Base-by-base conservation (phyloP, 2,888 invertebrate species). In the Caenorhabditis virilis region DNA sequence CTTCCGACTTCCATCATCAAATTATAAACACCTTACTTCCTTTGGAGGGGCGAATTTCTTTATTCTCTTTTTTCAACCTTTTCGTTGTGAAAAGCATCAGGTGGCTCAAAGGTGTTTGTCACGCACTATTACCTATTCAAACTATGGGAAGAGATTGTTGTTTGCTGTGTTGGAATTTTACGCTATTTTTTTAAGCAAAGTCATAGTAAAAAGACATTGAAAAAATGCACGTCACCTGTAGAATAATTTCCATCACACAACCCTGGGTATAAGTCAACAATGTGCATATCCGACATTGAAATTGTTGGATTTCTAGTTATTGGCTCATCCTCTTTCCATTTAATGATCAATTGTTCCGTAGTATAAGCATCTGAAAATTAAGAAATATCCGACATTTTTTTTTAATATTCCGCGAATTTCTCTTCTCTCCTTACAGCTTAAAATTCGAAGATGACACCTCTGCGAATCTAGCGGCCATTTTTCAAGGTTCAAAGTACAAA, bases 261-360 rank as follows among this genome's bases (percentile, higher is more conserved):
- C 2, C 81, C 81, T 11, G 81, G 81, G 35, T 60, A 73, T 25
- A 81, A 59, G 22, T 73, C 69, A 15, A 76, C 77, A 20, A 80
- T 80, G 41, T 79, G 71, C 82, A 82, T 82, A 61, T 82, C 82
- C 7, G 81, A 78, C 81, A 82, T 78, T 49, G 72, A 71, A 39
- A 82, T 80, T n/a, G 77, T 73, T n/a, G 60, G 62, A 64, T 82
- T 83, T 18, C 74, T 67, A n/a, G 76, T 73, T 35, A 83, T 81
- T 27, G 80, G 76, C 52, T 74, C 76, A 18, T 74, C 79, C 11
- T 62, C 64, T 30, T 66, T 67, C 82, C 82, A 82, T 41, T 74
- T 62, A 47, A 82, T 74, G 27, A 73, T 62, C 45, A 82, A 48
- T 50, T 83, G 80, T 38, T 82, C 81, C 15, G 73, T 73, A 33